Evolutionary conservation across 2,113 vertebrate species (phyloP).

Genomic region (Bambusicola thoracicus): DNA sequence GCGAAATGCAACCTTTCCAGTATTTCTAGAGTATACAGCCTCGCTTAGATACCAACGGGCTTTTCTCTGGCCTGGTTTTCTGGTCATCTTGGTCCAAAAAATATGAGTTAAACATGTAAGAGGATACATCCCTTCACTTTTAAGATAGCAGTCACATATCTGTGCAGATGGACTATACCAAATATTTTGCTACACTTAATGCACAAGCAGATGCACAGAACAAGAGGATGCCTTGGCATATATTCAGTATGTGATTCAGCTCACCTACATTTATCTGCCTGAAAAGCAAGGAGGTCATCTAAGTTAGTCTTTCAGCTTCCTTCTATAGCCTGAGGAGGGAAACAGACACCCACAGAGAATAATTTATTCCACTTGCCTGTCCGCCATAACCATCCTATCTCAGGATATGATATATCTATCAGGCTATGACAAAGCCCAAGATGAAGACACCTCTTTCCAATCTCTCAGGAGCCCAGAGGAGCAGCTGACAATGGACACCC

Average conservation of each 20-base stretch:
- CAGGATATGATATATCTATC: not conserved
- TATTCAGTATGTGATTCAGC: not conserved
- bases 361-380: not conserved
- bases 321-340: not conserved
- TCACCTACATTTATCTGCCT: not conserved
- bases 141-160: not conserved
- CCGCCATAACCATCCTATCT: not conserved
- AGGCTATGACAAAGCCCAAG: no score
- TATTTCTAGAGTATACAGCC: not conserved
- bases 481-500: no score
- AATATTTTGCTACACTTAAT: not conserved
- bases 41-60: not conserved
- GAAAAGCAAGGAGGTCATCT: not conserved
- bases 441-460: no score
- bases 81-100: no score
- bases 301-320: not conserved
- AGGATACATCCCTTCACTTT: not conserved
- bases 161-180: not conserved
- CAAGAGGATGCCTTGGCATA: not conserved
- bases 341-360: not conserved
- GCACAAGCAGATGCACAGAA: not conserved
- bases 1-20: not conserved
- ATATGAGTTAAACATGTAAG: not conserved
- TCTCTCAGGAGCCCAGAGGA: no score
- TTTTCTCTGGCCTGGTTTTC: not conserved